Conservation (phyloP, 1,140 invertebrate genomes). For the Paralvinella palmiformis region DNA sequence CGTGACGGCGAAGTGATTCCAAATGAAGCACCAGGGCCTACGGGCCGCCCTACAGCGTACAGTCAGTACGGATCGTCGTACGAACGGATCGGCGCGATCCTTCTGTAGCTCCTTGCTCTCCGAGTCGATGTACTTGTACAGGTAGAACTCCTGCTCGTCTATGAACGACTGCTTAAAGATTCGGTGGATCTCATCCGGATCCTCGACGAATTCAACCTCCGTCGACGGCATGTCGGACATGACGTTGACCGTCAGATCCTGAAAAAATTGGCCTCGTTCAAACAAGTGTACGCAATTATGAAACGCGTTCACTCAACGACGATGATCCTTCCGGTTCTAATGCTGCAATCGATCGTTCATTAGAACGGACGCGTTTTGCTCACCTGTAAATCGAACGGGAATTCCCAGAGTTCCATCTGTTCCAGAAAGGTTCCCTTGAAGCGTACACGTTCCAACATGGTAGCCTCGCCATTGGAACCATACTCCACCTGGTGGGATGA, state of each 20-base stretch:
- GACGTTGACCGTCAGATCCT: conserved; percentile 49
- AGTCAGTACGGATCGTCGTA: conserved; percentile 39
- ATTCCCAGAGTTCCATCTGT: conserved; percentile 20
- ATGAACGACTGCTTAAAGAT: conserved; percentile 49
- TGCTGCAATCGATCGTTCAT: no score
- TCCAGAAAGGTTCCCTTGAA: conserved; percentile 19
- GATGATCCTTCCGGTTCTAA: no score
- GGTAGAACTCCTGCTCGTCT: conserved; percentile 44
- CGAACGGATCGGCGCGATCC: conserved; percentile 31
- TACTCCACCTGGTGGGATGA: conserved; percentile 8
- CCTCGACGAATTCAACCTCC: conserved; percentile 45
- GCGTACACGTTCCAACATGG: conserved; percentile 11
- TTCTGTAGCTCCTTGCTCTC: conserved; percentile 7
- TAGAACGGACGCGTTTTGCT: no score
- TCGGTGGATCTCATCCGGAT: conserved; percentile 42
- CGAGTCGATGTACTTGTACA: conserved; percentile 22
- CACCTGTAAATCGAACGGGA: conserved; percentile 23
- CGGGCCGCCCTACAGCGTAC: conserved; percentile 46
- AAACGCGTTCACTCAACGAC: no score
- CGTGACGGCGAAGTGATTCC: conserved; percentile 51
- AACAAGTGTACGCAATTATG: no score
- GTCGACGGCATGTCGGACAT: conserved; percentile 42
- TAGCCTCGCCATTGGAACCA: conserved; percentile 5
- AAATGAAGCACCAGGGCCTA: conserved; percentile 48
- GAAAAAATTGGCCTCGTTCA: no score